These are phyloP conservation scores for Phyllotreta striolata DNA, from an alignment of 2,888 invertebrate species.

Conservation along the genomic window DNA sequence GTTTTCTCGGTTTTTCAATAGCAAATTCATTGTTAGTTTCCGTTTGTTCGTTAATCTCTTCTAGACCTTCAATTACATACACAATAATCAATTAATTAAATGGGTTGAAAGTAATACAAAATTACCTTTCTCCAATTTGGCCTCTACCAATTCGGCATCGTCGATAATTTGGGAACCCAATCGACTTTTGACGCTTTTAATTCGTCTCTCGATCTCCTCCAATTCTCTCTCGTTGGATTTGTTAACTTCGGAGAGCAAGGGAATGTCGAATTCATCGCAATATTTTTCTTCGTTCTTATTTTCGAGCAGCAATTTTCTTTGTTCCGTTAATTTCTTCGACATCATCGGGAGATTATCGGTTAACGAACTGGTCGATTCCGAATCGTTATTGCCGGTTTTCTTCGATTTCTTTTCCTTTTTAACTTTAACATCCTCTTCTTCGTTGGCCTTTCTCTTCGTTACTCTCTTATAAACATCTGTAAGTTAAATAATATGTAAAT, in stretches of 20 bases:
- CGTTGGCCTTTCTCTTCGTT: constrained; percentile 60
- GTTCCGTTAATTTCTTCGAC: constrained; percentile 55
- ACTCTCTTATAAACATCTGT: constrained; percentile 57
- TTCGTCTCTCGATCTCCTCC: constrained; percentile 70
- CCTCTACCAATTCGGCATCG: constrained; percentile 60
- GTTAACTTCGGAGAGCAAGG: constrained; percentile 62
- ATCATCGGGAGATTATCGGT: constrained; percentile 57
- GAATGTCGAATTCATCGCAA: constrained; percentile 63
- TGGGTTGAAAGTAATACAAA: background rate
- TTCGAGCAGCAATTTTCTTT: constrained; percentile 54
- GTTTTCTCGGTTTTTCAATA: constrained; percentile 33
- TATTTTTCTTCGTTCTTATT: constrained; percentile 24
- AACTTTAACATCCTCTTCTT: constrained; percentile 51
- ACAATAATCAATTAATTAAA: background rate
- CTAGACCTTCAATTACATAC: background rate
- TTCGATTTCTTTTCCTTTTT: constrained; percentile 62
- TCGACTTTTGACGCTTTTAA: constrained; percentile 65
- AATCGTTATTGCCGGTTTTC: constrained; percentile 59
- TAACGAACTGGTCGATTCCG: constrained; percentile 54
- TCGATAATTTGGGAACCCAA: constrained; percentile 59
- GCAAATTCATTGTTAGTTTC: constrained; percentile 25
- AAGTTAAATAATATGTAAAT: constrained; percentile 17
- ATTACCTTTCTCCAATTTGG: constrained; percentile 63
- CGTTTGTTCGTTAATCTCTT: background rate
- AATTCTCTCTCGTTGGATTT: constrained; percentile 62